These are phyloP conservation scores for Xyrauchen texanus DNA, from an alignment of 2,113 vertebrate species.

Conservation along the genomic window DNA sequence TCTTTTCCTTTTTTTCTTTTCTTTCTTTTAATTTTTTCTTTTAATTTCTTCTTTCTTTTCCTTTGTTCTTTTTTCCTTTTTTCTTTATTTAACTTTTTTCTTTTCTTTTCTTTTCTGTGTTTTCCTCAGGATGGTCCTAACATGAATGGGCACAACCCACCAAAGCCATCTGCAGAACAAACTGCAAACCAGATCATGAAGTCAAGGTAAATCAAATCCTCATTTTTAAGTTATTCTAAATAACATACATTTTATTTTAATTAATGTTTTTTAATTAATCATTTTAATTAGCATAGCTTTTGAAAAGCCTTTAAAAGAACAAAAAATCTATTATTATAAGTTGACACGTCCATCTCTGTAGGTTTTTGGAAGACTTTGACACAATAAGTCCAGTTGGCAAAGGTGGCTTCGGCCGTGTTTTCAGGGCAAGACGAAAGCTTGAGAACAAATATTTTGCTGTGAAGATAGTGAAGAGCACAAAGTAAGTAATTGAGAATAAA, in stretches of 20 bases:
- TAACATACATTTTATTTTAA: not conserved
- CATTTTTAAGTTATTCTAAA: too few relatives aligned
- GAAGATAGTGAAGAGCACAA: conserved; percentile 65
- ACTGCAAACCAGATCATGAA: not conserved
- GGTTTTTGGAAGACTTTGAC: conserved; percentile 68
- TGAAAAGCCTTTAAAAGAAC: not conserved
- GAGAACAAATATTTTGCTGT: conserved; percentile 61
- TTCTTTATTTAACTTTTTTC: too few relatives aligned
- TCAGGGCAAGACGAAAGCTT: conserved; percentile 63
- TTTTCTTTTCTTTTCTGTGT: not conserved
- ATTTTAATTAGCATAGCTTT: not conserved
- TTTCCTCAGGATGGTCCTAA: conserved; percentile 41
- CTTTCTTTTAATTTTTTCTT: too few relatives aligned
- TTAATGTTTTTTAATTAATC: too few relatives aligned
- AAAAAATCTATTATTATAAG: not conserved
- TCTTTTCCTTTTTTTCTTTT: too few relatives aligned
- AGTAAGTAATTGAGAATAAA: conserved; percentile 60
- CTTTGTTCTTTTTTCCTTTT: too few relatives aligned
- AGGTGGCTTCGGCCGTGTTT: conserved; percentile 73
- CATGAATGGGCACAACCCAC: conserved; percentile 35
- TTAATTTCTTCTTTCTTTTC: too few relatives aligned
- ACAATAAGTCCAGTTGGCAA: conserved; percentile 56
- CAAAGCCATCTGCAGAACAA: not conserved
- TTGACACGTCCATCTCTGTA: conserved; percentile 30
- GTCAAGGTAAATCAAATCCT: conserved; percentile 52